Base-by-base conservation (phyloP, 1,140 invertebrate species). In the Drosophila busckii region DNA sequence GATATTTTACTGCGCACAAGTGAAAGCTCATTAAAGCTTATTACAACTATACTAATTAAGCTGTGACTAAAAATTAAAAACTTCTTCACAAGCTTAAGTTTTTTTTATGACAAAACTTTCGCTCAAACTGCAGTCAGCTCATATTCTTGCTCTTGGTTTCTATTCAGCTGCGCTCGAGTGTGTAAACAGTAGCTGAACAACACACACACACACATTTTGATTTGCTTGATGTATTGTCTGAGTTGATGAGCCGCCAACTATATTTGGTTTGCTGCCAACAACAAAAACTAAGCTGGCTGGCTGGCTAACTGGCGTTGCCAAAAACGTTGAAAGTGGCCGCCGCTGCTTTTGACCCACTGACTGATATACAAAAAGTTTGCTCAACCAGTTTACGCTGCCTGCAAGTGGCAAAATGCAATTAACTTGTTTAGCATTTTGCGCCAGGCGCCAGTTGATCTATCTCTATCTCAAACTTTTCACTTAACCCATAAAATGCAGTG, bases 291-390 rank as follows among this genome's bases (percentile, higher is more conserved):
- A n/a, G n/a, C n/a, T n/a, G n/a, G n/a, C n/a, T n/a, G n/a, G n/a
- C n/a, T n/a, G n/a, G n/a, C n/a, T n/a, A n/a, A n/a, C n/a, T n/a
- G 46, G 26, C 46, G 61, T 54, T 82, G 75, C 73, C 73, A 80
- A 80, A 78, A 78, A 65, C 59, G 73, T 41, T 73, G 22, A 49
- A 78, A 78, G 68, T 61, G 68, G 64, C 73, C 41, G 54, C 19
- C 37, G 71, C 54, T 44, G 64, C 64, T 69, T 80, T 78, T 80
- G 73, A 80, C 73, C 73, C 73, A 80, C 73, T 80, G 73, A 80
- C 73, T 82, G 73, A 80, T 66, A 82, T 80, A 78, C 50, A 35
- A 55, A 60, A 49, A 61, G 12, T 26, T 25, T 53, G 28, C 20
- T 22, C 7, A 19, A 17, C 16, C 26, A 44, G 41, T 13, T 44